A percentile compares a stretch with the other conserved stretches of the same genome.
phyloP scores from a whole-genome alignment of 2,797 vertebrate species.

The Lithobates sylvaticus region DNA sequence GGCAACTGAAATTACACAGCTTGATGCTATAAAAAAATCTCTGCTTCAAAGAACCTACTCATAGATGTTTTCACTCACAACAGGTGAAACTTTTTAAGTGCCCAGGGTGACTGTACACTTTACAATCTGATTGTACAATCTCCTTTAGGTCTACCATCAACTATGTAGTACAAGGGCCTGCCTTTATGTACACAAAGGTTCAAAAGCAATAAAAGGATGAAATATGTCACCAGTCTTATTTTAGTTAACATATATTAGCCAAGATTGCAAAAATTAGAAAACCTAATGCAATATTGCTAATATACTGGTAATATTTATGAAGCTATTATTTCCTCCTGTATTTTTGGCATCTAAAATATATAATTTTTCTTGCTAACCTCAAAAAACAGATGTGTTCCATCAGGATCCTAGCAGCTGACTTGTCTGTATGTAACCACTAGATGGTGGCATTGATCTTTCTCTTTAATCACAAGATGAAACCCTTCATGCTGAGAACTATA shows the following conservation, averaged over 20 bases:
- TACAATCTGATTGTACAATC: no score
- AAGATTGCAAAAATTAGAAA: background rate
- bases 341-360: background rate
- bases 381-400: background rate
- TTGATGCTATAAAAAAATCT: no score
- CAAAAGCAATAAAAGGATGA: no score
- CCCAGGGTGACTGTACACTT: no score
- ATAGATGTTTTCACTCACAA: no score
- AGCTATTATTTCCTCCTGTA: background rate
- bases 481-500: background rate
- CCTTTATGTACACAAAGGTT: no score
- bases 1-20: no score
- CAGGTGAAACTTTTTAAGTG: no score
- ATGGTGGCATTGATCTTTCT: constrained; percentile 5
- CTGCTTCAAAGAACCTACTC: no score
- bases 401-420: background rate
- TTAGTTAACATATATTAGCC: background rate
- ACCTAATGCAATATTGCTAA: background rate
- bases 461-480: background rate
- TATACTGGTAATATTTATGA: background rate
- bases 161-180: no score
- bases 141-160: no score
- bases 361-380: background rate
- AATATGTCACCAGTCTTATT: no score
- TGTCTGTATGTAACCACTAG: background rate